Conservation (phyloP, 2,113 vertebrate genomes). For the Tursiops truncatus region DNA sequence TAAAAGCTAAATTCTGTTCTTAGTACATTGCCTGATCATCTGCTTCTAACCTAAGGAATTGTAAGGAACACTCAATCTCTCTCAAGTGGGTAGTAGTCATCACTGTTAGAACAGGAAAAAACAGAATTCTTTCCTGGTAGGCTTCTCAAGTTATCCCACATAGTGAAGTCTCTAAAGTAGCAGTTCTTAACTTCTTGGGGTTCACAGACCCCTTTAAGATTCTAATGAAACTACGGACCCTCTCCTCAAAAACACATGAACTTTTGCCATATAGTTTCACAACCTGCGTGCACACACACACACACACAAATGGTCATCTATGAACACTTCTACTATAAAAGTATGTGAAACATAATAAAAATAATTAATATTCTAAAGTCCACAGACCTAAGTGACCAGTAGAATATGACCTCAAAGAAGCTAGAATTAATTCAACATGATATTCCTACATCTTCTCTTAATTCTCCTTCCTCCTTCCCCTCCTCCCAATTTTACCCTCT, state of each 20-base stretch:
- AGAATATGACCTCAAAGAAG: slow-evolving; percentile 15
- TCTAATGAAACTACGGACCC: background rate
- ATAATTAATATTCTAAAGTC: background rate
- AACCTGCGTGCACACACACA: background rate
- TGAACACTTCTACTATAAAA: background rate
- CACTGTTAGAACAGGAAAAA: background rate
- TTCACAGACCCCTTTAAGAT: background rate
- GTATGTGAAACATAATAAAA: background rate
- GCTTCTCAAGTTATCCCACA: background rate
- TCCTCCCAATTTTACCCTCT: background rate
- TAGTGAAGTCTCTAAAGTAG: background rate
- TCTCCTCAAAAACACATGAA: background rate
- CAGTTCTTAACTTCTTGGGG: background rate
- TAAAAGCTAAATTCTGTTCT: background rate
- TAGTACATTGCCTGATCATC: background rate
- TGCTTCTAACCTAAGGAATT: background rate
- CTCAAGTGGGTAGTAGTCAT: background rate
- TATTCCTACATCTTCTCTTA: background rate
- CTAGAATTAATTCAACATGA: background rate
- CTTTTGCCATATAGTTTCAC: background rate
- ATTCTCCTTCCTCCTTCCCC: background rate
- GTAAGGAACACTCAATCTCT: background rate
- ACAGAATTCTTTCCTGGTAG: background rate
- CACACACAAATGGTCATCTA: background rate
- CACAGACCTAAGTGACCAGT: background rate